phyloP scores from a whole-genome alignment of 2,113 vertebrate genomes.

The Leptodactylus fuscus region DNA sequence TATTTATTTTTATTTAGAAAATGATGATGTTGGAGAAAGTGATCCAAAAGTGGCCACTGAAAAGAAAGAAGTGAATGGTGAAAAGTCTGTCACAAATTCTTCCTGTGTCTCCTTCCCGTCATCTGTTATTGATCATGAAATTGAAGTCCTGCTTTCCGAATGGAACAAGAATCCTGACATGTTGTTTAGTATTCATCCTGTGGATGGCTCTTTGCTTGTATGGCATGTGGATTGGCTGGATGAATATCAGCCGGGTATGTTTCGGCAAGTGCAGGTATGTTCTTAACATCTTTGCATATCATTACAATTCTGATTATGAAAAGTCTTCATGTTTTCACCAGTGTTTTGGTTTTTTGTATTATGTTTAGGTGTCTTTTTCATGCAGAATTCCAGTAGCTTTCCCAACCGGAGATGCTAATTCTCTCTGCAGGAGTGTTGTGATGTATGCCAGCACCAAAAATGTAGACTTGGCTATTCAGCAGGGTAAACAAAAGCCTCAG shows the following conservation, averaged over 20 bases:
- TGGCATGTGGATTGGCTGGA: constrained; percentile 98
- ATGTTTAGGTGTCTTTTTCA: constrained; percentile 91
- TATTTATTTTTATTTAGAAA: constrained; percentile 57
- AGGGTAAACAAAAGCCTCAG: constrained; percentile 87
- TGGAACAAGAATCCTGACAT: constrained; percentile 97
- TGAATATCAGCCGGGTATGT: constrained; percentile 98
- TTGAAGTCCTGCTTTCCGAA: constrained; percentile 88
- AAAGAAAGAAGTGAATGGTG: constrained; percentile 70
- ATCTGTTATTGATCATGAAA: constrained; percentile 88
- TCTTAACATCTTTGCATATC: not conserved
- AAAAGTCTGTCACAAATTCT: constrained; percentile 68
- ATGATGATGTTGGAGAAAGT: constrained; percentile 66
- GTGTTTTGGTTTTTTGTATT: not conserved
- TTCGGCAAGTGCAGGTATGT: constrained; percentile 94
- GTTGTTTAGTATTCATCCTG: constrained; percentile 97
- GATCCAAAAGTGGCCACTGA: constrained; percentile 73
- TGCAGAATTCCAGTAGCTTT: constrained; percentile 98
- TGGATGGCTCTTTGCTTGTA: constrained; percentile 94
- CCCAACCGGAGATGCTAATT: constrained; percentile 93
- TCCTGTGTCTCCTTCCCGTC: constrained; percentile 74
- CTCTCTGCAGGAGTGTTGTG: constrained; percentile 93
- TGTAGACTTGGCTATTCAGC: constrained; percentile 93
- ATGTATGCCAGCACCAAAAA: constrained; percentile 99
- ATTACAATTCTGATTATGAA: not conserved
- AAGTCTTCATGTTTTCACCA: not conserved